Conservation (phyloP, 2,888 invertebrate species). For the Hydrotaea diabolus region DNA sequence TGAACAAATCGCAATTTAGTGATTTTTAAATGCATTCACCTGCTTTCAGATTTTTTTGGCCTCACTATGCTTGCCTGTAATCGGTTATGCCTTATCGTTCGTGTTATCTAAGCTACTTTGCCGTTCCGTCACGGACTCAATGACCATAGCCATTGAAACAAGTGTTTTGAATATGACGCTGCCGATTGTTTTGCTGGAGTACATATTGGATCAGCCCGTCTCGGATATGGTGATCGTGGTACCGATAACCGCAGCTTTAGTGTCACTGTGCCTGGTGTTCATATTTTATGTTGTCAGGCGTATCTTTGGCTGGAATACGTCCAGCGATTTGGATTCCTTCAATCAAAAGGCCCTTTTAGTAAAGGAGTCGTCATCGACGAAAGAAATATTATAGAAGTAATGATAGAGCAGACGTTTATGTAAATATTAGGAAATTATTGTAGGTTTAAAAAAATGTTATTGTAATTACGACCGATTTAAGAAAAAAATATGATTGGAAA, state of each 20-base stretch:
- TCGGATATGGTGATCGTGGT: conserved; percentile 92
- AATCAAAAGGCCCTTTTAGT: conserved; percentile 68
- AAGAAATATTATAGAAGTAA: too few species aligned
- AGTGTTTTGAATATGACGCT: conserved; percentile 95
- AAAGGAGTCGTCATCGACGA: neutral
- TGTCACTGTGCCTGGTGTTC: conserved; percentile 92
- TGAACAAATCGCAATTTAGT: neutral
- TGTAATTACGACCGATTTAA: too few species aligned
- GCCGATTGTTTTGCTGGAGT: conserved; percentile 90
- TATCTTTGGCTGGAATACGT: conserved; percentile 75
- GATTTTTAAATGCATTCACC: neutral
- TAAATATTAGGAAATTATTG: too few species aligned
- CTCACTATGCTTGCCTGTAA: conserved; percentile 80
- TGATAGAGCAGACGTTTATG: too few species aligned
- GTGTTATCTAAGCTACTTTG: conserved; percentile 82
- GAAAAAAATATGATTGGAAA: too few species aligned
- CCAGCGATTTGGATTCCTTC: conserved; percentile 67
- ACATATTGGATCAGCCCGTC: conserved; percentile 89
- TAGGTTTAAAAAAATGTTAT: too few species aligned
- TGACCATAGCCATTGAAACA: conserved; percentile 93
- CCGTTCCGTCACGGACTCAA: conserved; percentile 84
- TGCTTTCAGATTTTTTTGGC: conserved; percentile 63
- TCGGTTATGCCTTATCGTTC: conserved; percentile 87
- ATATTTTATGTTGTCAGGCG: conserved; percentile 83
- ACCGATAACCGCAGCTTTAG: conserved; percentile 92